Evolutionary conservation across 2,797 vertebrate species (phyloP), one percentile per base, ranked within the genome.

Genomic region (Aselliscus stoliczkanus): DNA sequence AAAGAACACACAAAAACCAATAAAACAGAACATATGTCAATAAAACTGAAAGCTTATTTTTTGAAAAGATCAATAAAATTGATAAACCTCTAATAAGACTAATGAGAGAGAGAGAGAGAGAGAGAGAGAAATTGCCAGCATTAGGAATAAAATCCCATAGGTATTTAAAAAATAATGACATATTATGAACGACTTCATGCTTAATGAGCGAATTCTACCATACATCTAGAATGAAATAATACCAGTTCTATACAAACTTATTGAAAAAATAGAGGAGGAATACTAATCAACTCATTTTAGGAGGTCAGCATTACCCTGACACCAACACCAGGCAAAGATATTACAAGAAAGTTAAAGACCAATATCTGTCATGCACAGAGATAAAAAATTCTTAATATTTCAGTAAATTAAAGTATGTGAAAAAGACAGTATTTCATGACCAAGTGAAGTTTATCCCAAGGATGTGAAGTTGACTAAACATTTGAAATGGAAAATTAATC

Each of bases 401-500:
- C 25, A 76, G 69, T 25, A 73, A 93, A 77, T 56, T 82, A 47
- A 69, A 88, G 50, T 65, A 52, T 70, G 37, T 65, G 39, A 86
- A 90, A 81, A 90, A 82, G 54, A 82, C 64, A 85, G 54, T 37
- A 72, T n/a, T 47, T 81, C 31, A 90, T 64, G 60, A 82, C 27
- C 85, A 65, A 79, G 44, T 65, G 56, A 29, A 42, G 25, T 56
- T 88, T 88, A 65, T 88, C 44, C 50, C 42, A 76, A 69, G 54
- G 95, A 77, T 83, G 76, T 31, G 62, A 72, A 29, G 39, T 27
- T 77, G 76, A 90, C 23, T 85, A 83, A 87, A 87, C 27, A 77
- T 95, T 87, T 47, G 37, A 90, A 87, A 93, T 37, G 93, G 58
- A 81, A 90, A 91, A 92, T 80, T 25, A 13, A 62, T 79, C 21